Conservation (phyloP, 2,797 vertebrate genomes). For the Eulemur mongoz region DNA sequence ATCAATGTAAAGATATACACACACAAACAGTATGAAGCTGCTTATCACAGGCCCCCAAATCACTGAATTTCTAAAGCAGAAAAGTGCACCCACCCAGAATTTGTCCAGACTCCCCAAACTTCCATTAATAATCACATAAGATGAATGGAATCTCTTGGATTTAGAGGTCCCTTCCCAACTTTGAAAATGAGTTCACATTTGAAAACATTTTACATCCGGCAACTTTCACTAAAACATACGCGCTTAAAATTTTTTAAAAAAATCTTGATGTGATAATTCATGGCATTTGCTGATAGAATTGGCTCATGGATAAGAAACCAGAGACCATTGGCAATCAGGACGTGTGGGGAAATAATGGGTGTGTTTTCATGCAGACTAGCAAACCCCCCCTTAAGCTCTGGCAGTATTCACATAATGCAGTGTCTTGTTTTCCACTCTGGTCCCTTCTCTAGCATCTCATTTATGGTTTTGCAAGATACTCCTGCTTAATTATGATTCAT, state of each 20-base stretch:
- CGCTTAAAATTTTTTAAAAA: not conserved
- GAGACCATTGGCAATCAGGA: not conserved
- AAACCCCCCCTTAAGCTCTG: not conserved
- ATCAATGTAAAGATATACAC: not conserved
- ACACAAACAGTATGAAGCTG: not conserved
- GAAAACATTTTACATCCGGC: not conserved
- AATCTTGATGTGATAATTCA: not conserved
- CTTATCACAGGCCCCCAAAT: not conserved
- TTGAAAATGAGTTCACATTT: not conserved
- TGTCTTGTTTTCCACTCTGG: not conserved
- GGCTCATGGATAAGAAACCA: not conserved
- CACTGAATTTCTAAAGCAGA: not conserved
- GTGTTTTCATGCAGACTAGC: not conserved
- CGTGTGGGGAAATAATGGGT: not conserved
- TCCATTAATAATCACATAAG: not conserved
- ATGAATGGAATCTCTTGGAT: slow-evolving; percentile 2
- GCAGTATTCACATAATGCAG: not conserved
- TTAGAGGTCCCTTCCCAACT: not conserved
- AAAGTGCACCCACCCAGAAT: not conserved
- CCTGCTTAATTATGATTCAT: slow-evolving; percentile 68
- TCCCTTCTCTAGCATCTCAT: slow-evolving; percentile 50
- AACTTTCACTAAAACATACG: not conserved
- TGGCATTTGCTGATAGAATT: not conserved
- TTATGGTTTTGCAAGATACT: slow-evolving; percentile 71
- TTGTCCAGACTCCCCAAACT: not conserved